A percentile compares a stretch with the other conserved stretches of the same genome.
Evolutionary conservation across 2,113 vertebrate species (phyloP).

Genomic region (Romanogobio albipinnatus): DNA sequence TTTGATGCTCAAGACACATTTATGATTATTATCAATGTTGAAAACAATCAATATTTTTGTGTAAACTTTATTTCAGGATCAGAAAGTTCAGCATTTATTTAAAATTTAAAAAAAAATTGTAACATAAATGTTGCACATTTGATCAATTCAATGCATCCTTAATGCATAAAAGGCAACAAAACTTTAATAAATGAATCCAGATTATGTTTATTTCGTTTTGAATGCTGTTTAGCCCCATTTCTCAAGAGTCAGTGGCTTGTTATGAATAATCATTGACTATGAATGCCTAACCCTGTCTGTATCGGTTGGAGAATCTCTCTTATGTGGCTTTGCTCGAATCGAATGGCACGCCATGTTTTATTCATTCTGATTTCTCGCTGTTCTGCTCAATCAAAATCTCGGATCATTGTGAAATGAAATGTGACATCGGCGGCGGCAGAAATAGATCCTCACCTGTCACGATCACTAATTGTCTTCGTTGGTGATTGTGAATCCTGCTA

Average conservation of each 20-base stretch:
- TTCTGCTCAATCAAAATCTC: slow-evolving; percentile 34
- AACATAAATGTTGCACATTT: no score
- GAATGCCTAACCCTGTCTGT: neutral
- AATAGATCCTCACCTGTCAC: slow-evolving; percentile 34
- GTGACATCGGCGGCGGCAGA: slow-evolving; percentile 32
- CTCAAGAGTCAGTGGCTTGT: neutral
- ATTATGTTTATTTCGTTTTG: neutral
- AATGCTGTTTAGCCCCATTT: neutral
- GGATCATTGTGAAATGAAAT: slow-evolving; percentile 40
- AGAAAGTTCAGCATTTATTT: no score
- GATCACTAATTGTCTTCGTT: slow-evolving; percentile 42
- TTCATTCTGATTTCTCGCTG: neutral
- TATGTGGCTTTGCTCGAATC: neutral
- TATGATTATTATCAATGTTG: neutral
- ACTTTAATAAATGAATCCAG: neutral
- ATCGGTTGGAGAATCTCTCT: neutral
- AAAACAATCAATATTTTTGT: neutral
- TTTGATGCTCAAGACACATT: neutral
- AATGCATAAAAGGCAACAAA: no score
- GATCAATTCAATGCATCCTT: no score
- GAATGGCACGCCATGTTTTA: neutral
- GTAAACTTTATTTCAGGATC: no score
- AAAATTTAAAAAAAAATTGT: no score
- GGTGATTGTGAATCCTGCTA: slow-evolving; percentile 38
- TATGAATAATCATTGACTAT: neutral